Conservation (phyloP, 1,140 invertebrate genomes). For the Caenorhabditis inopinata region DNA sequence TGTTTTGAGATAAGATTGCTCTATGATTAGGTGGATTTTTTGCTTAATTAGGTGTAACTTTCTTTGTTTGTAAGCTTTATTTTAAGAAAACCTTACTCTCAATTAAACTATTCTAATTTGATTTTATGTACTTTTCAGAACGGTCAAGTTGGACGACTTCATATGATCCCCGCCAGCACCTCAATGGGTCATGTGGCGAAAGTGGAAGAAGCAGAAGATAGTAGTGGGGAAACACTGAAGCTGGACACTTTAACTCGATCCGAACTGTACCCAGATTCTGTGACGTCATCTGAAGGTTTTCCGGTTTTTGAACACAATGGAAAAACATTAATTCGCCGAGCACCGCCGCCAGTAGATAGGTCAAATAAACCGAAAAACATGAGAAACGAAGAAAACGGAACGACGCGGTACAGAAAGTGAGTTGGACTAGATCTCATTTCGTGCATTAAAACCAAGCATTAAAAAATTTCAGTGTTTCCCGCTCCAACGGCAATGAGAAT, state of each 20-base stretch:
- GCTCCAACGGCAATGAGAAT: neutral
- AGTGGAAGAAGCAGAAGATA: neutral
- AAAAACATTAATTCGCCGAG: neutral
- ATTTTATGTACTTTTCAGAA: neutral
- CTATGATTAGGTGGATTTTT: too few species aligned
- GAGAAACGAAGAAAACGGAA: neutral
- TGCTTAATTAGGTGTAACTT: too few species aligned
- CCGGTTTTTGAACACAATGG: neutral
- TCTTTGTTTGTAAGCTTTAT: too few species aligned
- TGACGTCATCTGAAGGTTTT: neutral
- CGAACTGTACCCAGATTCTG: neutral
- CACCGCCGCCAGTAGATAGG: neutral
- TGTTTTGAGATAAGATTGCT: too few species aligned
- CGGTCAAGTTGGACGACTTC: neutral
- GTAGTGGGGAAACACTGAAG: slow-evolving; percentile 11
- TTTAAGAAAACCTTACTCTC: too few species aligned
- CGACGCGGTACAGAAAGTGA: neutral
- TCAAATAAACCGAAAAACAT: neutral
- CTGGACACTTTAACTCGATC: neutral
- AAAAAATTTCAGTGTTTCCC: too few species aligned
- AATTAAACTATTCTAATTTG: too few species aligned
- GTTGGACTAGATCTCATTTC: neutral
- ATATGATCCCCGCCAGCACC: neutral
- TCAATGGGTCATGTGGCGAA: neutral
- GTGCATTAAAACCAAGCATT: too few species aligned